Evolutionary conservation across 2,797 vertebrate genomes (phyloP).

Genomic region (Pogoniulus pusillus): DNA sequence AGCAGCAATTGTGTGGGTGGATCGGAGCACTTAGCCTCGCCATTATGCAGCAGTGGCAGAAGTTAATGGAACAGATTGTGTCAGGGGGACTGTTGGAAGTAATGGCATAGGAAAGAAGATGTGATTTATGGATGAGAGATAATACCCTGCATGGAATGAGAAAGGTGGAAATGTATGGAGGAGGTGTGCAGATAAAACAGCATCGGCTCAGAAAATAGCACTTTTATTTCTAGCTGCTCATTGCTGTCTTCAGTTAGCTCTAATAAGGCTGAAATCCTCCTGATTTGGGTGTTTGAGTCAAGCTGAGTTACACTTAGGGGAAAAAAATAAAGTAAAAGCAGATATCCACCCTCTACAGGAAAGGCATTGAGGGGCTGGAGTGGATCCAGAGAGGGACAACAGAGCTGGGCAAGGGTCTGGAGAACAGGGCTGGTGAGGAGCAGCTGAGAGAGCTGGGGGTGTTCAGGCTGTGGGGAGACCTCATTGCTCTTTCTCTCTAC

Average conservation of each 20-base stretch:
- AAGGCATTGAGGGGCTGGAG: too few species aligned
- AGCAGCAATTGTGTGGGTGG: constrained; percentile 12
- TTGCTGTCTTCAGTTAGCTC: neutral
- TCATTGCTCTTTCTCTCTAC: too few species aligned
- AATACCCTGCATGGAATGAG: neutral
- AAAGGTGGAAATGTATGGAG: neutral
- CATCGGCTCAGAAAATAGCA: neutral
- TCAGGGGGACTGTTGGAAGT: neutral
- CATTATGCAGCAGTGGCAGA: neutral
- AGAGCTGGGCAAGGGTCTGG: too few species aligned
- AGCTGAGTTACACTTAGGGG: neutral
- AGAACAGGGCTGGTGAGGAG: too few species aligned
- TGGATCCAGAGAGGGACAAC: too few species aligned
- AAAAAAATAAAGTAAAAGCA: neutral
- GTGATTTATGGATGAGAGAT: constrained; percentile 32
- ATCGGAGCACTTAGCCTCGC: neutral
- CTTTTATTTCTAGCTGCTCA: neutral
- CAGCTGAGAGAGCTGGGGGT: too few species aligned
- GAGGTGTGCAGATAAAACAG: neutral
- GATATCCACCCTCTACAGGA: neutral
- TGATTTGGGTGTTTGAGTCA: neutral
- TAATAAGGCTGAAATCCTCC: neutral
- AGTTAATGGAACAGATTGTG: constrained; percentile 49
- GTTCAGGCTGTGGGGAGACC: too few species aligned
- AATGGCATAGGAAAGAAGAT: neutral